Evolutionary conservation across 2,888 invertebrate genomes (phyloP).

Genomic region (Choreutis nemorana): DNA sequence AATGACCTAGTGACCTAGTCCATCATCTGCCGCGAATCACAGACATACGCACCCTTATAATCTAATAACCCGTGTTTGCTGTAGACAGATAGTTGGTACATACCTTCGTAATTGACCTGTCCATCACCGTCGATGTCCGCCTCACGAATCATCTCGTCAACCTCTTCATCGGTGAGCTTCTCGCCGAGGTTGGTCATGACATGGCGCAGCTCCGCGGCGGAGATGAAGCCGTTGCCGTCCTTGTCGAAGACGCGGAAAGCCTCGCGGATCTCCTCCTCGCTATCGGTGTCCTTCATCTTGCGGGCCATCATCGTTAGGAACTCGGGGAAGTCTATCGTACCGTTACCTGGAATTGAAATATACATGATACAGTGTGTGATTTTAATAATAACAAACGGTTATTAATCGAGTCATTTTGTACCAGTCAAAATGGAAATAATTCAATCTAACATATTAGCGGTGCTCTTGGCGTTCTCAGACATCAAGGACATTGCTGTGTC

Average conservation of each 20-base stretch:
- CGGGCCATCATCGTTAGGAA: conserved; percentile 99
- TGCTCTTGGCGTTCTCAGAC: too few species aligned
- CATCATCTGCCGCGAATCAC: too few species aligned
- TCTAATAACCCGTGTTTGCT: too few species aligned
- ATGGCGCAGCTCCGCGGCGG: conserved; percentile 97
- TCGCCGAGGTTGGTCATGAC: conserved; percentile 99
- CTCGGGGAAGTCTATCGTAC: conserved; percentile 99
- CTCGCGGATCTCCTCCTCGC: conserved; percentile 99
- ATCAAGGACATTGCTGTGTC: too few species aligned
- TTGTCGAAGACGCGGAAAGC: conserved; percentile 99
- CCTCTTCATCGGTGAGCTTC: conserved; percentile 98
- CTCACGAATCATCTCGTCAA: conserved; percentile 99
- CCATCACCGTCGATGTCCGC: conserved; percentile 99
- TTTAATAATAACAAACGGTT: too few species aligned
- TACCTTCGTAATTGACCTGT: conserved; percentile 97
- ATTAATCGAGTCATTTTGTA: too few species aligned
- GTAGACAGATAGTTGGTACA: too few species aligned
- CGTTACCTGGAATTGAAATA: conserved; percentile 94
- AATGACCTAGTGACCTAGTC: too few species aligned
- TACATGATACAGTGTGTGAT: too few species aligned
- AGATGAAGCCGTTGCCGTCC: conserved; percentile 99
- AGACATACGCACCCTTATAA: too few species aligned
- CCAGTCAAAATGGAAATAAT: too few species aligned
- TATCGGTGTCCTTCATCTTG: conserved; percentile 99
- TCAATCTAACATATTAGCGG: too few species aligned